phyloP scores from a whole-genome alignment of 2,113 vertebrate species.

The Campylorhamphus procurvoides region DNA sequence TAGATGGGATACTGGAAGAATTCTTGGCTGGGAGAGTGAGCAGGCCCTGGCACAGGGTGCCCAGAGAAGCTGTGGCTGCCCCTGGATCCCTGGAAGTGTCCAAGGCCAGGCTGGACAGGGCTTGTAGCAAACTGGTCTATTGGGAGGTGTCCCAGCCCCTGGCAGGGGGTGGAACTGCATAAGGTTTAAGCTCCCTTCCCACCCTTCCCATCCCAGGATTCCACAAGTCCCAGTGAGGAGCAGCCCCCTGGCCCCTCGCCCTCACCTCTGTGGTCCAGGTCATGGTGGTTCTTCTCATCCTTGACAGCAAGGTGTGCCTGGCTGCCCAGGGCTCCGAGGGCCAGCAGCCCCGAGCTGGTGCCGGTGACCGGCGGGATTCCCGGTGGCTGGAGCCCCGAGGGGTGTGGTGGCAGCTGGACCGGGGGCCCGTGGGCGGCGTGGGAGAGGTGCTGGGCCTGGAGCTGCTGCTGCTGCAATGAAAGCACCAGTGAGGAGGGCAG shows the following conservation, averaged over 20 bases:
- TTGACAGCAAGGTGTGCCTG: constrained; percentile 94
- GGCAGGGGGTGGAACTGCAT: background rate
- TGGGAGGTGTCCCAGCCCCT: background rate
- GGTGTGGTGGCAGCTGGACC: constrained; percentile 91
- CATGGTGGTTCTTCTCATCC: constrained; percentile 97
- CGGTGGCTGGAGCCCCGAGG: constrained; percentile 90
- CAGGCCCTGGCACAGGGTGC: background rate
- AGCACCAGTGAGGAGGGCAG: constrained; percentile 23
- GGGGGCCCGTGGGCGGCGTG: constrained; percentile 93
- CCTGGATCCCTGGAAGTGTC: fast-evolving
- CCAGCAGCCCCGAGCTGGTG: constrained; percentile 88
- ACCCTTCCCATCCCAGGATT: fast-evolving
- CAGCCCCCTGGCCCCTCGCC: background rate
- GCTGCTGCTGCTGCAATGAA: constrained; percentile 93
- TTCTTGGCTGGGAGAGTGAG: fast-evolving
- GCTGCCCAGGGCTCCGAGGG: constrained; percentile 89
- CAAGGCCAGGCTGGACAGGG: fast-evolving
- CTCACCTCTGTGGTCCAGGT: constrained; percentile 96
- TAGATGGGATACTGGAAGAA: background rate
- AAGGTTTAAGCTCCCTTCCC: background rate
- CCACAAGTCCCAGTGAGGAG: background rate
- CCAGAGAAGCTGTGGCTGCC: background rate
- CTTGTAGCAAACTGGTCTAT: background rate
- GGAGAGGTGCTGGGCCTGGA: constrained; percentile 96
- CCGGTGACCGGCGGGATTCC: constrained; percentile 87